Percentiles rank a stretch among this genome's conserved stretches.
Evolutionary conservation across 2,797 vertebrate species (phyloP).

Genomic region (Salarias fasciatus): DNA sequence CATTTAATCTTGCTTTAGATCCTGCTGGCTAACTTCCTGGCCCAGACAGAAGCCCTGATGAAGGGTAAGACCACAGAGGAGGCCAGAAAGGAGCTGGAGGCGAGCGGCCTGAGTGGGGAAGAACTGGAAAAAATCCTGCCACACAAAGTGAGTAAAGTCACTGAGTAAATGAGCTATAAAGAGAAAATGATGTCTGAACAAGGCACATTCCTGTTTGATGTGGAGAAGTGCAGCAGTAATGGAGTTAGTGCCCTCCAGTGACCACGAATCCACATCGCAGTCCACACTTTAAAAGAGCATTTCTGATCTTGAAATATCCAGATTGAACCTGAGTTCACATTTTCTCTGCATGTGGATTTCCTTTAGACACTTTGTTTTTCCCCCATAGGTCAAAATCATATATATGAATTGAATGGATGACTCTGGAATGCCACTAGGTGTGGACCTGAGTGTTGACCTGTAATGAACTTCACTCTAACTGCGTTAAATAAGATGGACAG

Average conservation of each 20-base stretch:
- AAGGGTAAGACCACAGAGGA: constrained; percentile 93
- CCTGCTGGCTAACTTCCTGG: constrained; percentile 94
- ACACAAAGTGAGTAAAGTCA: constrained; percentile 87
- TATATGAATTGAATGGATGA: too few species aligned
- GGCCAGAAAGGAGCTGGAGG: constrained; percentile 91
- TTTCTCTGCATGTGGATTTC: too few species aligned
- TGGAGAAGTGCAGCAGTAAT: neutral
- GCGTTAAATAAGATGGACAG: too few species aligned
- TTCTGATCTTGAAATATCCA: neutral
- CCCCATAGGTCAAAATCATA: too few species aligned
- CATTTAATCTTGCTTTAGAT: constrained; percentile 87
- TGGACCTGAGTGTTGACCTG: too few species aligned
- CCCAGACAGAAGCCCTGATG: constrained; percentile 98
- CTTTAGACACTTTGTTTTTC: too few species aligned
- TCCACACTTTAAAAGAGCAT: neutral
- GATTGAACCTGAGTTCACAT: too few species aligned
- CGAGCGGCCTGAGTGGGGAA: constrained; percentile 85
- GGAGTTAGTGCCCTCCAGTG: constrained; percentile 48
- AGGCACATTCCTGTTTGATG: neutral
- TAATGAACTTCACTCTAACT: neutral
- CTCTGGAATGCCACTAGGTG: too few species aligned
- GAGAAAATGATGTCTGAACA: neutral
- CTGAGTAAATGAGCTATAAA: neutral
- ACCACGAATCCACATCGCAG: constrained; percentile 5
- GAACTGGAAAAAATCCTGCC: constrained; percentile 92